A percentile compares a stretch with the other conserved stretches of the same genome.
These are phyloP conservation scores for Galaxea fascicularis DNA, from an alignment of 92 coral and sea anemone species.

Conservation along the genomic window DNA sequence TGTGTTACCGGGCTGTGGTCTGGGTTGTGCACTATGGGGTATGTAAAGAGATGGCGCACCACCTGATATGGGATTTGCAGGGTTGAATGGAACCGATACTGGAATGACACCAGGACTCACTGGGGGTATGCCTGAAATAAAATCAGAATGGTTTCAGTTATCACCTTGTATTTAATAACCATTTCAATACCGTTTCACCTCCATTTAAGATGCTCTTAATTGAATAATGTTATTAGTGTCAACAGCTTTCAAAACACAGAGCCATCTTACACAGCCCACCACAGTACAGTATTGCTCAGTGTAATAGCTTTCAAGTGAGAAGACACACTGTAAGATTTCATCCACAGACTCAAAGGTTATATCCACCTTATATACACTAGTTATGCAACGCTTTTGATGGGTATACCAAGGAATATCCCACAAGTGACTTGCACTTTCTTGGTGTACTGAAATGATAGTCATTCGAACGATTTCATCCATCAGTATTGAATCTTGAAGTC, in stretches of 20 bases:
- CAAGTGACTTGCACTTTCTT: no score
- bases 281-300: neutral
- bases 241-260: neutral
- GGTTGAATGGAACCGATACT: conserved; percentile 89
- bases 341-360: neutral
- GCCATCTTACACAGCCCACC: neutral
- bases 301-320: neutral
- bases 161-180: no score
- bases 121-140: conserved; percentile 75
- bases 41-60: conserved; percentile 65
- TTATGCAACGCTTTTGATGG: no score
- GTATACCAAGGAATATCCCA: no score
- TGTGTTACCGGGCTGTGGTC: conserved; percentile 26
- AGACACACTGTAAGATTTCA: neutral
- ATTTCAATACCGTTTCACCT: no score
- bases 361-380: neutral
- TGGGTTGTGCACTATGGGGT: conserved; percentile 62
- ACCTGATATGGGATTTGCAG: conserved; percentile 65
- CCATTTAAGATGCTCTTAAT: no score
- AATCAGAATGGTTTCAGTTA: no score
- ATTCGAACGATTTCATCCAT: no score
- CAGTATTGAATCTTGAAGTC: no score
- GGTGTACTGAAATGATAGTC: no score
- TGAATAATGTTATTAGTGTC: no score
- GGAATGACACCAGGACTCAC: conserved; percentile 88